phyloP scores from a whole-genome alignment of 2,113 vertebrate genomes.

The Trogon surrucura region DNA sequence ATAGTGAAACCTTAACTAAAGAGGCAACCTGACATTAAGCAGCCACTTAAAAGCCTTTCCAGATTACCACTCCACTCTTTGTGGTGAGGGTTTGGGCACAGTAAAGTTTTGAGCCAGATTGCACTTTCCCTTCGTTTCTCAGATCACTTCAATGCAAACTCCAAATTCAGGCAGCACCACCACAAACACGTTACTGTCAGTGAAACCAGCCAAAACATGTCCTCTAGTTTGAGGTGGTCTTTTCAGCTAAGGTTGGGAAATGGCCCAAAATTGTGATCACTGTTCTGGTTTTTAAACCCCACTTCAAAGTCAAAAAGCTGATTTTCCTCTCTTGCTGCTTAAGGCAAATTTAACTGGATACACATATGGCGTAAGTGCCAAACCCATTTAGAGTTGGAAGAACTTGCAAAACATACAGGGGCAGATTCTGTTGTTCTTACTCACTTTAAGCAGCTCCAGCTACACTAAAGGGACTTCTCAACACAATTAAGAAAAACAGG shows the following conservation, averaged over 20 bases:
- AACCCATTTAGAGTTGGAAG: constrained; percentile 61
- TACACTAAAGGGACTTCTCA: constrained; percentile 33
- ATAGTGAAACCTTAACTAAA: constrained; percentile 62
- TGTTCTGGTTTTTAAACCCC: constrained; percentile 37
- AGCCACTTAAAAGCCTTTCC: constrained; percentile 62
- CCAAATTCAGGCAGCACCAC: constrained; percentile 49
- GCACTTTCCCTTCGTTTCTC: constrained; percentile 48
- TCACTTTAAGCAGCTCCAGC: constrained; percentile 52
- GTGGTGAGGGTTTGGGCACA: constrained; percentile 50
- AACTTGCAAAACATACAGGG: constrained; percentile 65
- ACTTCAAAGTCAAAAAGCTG: constrained; percentile 64
- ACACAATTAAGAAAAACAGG: constrained; percentile 9
- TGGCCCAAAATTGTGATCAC: constrained; percentile 39
- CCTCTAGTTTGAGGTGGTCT: constrained; percentile 53
- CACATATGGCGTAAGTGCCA: constrained; percentile 51
- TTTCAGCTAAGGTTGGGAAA: constrained; percentile 50
- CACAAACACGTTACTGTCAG: constrained; percentile 54
- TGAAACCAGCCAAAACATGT: constrained; percentile 65
- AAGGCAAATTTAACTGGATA: constrained; percentile 65
- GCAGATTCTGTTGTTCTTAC: constrained; percentile 68
- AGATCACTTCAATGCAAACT: constrained; percentile 45
- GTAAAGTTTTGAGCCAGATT: constrained; percentile 35
- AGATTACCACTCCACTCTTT: constrained; percentile 57
- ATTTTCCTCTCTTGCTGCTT: constrained; percentile 54
- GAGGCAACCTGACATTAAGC: constrained; percentile 59